Percentiles rank a stretch among this genome's conserved stretches.
phyloP scores from a whole-genome alignment of 1,140 invertebrate species.

The Brachionus calyciflorus region DNA sequence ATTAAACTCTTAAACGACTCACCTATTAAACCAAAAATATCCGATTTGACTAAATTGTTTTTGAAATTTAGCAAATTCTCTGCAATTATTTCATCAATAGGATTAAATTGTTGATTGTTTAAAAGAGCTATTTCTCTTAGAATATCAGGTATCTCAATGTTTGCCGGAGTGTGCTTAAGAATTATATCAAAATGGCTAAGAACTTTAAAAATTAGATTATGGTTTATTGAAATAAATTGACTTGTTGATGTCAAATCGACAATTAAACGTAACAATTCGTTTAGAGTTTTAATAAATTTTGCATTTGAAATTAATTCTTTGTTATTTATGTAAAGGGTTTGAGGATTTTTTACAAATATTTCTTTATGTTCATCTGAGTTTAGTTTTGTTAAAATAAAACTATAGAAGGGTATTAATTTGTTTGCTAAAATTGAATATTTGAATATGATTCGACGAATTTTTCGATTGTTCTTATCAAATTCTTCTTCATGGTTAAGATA shows the following conservation, averaged over 20 bases:
- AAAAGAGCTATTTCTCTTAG: not conserved
- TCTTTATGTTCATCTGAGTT: not conserved
- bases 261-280: conserved; percentile 4
- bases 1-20: conserved; percentile 1
- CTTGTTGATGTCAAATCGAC: conserved; percentile 20
- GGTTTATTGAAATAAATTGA: conserved; percentile 14
- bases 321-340: not conserved
- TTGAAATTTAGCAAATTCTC: not conserved
- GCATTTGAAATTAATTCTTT: not conserved
- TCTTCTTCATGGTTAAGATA: conserved; percentile 6
- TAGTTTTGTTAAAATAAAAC: not conserved
- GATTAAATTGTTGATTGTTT: not conserved
- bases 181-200: not conserved
- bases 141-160: not conserved
- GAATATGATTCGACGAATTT: conserved; percentile 10
- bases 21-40: not conserved
- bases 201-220: not conserved
- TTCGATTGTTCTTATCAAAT: not conserved
- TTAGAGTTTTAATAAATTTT: conserved; percentile 19
- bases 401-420: not conserved
- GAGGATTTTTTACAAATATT: not conserved
- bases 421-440: not conserved
- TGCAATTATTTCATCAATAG: not conserved
- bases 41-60: not conserved
- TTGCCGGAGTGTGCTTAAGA: not conserved